Evolutionary conservation across 2,113 vertebrate genomes (phyloP).

Genomic region (Dunckerocampus dactyliophorus): DNA sequence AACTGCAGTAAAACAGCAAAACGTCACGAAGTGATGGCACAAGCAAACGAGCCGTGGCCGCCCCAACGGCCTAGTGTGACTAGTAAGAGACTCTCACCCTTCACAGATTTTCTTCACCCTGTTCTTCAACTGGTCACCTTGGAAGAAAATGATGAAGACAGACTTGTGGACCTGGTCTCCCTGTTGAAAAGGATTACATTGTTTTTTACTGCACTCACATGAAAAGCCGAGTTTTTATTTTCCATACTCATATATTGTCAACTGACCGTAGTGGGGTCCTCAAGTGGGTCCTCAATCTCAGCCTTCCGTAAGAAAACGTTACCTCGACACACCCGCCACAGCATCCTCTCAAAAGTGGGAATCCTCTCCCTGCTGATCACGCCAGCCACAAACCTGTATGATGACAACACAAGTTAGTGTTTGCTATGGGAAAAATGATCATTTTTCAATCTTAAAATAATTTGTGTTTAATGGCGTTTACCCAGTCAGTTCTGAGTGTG

Average conservation of each 20-base stretch:
- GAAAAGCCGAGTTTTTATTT: not conserved
- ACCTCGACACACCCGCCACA: constrained; percentile 97
- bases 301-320: constrained; percentile 96
- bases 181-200: constrained; percentile 58
- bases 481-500: too few species aligned
- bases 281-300: constrained; percentile 93
- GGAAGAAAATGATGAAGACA: constrained; percentile 99
- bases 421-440: not conserved
- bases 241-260: not conserved
- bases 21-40: too few species aligned
- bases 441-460: too few species aligned
- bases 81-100: constrained; percentile 74
- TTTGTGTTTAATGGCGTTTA: not conserved
- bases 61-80: too few species aligned
- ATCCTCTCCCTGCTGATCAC: constrained; percentile 95
- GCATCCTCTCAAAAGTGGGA: constrained; percentile 95
- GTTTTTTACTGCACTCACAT: not conserved
- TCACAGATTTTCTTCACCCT: constrained; percentile 99
- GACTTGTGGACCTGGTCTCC: constrained; percentile 96
- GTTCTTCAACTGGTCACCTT: constrained; percentile 98
- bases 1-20: too few species aligned
- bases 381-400: constrained; percentile 88
- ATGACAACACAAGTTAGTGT: not conserved
- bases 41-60: too few species aligned
- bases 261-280: constrained; percentile 90